Percentiles rank a stretch among this genome's conserved stretches.
phyloP scores from a whole-genome alignment of 2,797 vertebrate genomes.

The Rhabdomys pumilio region DNA sequence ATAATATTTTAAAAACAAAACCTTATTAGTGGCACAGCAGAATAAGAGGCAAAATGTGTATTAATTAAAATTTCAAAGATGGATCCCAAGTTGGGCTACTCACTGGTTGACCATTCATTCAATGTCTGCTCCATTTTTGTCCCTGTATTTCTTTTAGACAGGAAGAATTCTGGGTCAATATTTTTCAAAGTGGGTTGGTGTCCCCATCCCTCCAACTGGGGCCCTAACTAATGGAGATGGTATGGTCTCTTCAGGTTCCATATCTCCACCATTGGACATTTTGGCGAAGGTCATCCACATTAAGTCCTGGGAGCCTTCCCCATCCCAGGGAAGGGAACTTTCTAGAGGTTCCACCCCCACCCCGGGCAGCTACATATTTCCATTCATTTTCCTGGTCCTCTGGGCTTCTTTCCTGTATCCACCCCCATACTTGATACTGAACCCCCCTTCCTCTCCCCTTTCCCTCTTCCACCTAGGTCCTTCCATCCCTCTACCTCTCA shows the following conservation, averaged over 20 bases:
- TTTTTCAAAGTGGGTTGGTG: background rate
- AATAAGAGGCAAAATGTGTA: conserved; percentile 49
- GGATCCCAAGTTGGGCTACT: background rate
- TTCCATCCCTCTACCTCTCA: background rate
- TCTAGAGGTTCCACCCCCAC: background rate
- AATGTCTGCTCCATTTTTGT: background rate
- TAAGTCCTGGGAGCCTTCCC: background rate
- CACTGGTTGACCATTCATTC: background rate
- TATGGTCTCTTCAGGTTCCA: background rate
- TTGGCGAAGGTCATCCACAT: background rate
- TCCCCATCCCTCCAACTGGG: background rate
- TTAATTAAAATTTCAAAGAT: conserved; percentile 68
- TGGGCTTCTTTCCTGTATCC: background rate
- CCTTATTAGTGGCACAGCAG: conserved; percentile 50
- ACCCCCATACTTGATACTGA: background rate
- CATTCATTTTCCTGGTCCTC: background rate
- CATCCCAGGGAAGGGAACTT: background rate
- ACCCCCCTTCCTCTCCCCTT: background rate
- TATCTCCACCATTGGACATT: background rate
- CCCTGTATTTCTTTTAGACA: background rate
- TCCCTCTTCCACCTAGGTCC: background rate
- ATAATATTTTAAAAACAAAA: conserved; percentile 69
- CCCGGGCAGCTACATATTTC: background rate
- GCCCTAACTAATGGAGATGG: background rate
- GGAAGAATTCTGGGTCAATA: background rate